Percentiles rank a stretch among this genome's conserved stretches.
Evolutionary conservation across 2,888 invertebrate genomes (phyloP).

Genomic region (Hydropsyche betteni): DNA sequence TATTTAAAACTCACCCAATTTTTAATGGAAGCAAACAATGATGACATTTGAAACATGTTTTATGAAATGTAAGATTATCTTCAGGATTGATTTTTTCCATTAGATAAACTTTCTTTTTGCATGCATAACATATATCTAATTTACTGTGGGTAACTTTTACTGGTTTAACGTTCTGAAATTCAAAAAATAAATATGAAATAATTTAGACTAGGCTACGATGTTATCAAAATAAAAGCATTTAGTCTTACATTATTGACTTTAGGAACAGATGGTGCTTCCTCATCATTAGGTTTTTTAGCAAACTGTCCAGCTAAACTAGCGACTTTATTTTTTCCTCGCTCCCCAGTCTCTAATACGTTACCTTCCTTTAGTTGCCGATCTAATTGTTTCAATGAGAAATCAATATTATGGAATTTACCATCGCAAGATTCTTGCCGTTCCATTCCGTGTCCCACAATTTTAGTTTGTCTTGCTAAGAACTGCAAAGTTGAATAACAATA

Average conservation of each 20-base stretch:
- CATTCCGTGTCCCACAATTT: slow-evolving; percentile 73
- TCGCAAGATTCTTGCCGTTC: slow-evolving; percentile 66
- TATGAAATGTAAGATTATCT: slow-evolving; percentile 90
- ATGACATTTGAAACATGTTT: slow-evolving; percentile 93
- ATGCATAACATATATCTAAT: slow-evolving; percentile 86
- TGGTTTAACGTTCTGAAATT: slow-evolving; percentile 67
- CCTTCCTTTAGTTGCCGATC: slow-evolving; percentile 83
- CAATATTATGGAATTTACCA: slow-evolving; percentile 77
- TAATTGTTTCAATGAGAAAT: slow-evolving; percentile 74
- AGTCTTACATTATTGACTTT: slow-evolving; percentile 36
- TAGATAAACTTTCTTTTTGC: slow-evolving; percentile 90
- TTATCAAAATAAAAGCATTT: slow-evolving; percentile 23
- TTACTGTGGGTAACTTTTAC: slow-evolving; percentile 72
- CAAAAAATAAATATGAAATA: slow-evolving; percentile 19
- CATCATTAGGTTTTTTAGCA: slow-evolving; percentile 67
- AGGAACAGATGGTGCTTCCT: slow-evolving; percentile 55
- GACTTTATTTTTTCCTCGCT: slow-evolving; percentile 77
- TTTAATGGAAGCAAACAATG: slow-evolving; percentile 88
- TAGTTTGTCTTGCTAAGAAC: slow-evolving; percentile 74
- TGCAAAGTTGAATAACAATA: slow-evolving; percentile 54
- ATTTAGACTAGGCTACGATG: slow-evolving; percentile 40
- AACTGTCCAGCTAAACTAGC: slow-evolving; percentile 88
- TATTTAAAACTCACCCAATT: slow-evolving; percentile 66
- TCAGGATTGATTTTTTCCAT: slow-evolving; percentile 88
- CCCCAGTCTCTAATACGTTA: slow-evolving; percentile 71